These are phyloP conservation scores for Coluber constrictor DNA, from an alignment of 2,797 vertebrate genomes.

Conservation along the genomic window DNA sequence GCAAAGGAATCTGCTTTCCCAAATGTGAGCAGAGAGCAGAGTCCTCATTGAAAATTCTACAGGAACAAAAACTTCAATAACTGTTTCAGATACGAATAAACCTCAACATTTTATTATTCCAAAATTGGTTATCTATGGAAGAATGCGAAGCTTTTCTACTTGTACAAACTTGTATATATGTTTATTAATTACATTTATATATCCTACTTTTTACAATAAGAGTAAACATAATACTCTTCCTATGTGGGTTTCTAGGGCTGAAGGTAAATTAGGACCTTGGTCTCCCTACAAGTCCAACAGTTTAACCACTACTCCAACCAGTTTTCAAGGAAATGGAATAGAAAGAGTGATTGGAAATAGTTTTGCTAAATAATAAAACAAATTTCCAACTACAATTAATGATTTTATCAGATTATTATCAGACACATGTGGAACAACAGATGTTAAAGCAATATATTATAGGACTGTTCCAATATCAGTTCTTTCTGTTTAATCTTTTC, in stretches of 20 bases:
- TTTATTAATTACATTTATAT: background rate
- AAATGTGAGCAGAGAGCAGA: background rate
- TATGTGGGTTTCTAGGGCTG: background rate
- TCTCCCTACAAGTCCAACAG: background rate
- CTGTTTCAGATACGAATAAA: background rate
- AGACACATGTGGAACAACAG: background rate
- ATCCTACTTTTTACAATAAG: background rate
- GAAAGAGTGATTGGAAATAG: background rate
- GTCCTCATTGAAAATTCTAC: background rate
- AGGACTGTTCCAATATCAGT: background rate
- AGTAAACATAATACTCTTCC: background rate
- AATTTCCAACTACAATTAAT: background rate
- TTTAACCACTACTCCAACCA: background rate
- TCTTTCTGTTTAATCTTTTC: background rate
- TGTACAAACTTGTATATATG: background rate
- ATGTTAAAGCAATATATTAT: background rate
- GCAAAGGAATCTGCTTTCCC: background rate
- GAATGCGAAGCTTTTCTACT: background rate
- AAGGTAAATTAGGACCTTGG: background rate
- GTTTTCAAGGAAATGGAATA: background rate
- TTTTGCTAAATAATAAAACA: background rate
- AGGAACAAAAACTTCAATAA: background rate
- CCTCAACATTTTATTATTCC: background rate
- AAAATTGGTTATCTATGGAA: background rate
- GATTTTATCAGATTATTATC: background rate